Base-by-base conservation (phyloP, 2,113 vertebrate genomes). In the Sylvia atricapilla region DNA sequence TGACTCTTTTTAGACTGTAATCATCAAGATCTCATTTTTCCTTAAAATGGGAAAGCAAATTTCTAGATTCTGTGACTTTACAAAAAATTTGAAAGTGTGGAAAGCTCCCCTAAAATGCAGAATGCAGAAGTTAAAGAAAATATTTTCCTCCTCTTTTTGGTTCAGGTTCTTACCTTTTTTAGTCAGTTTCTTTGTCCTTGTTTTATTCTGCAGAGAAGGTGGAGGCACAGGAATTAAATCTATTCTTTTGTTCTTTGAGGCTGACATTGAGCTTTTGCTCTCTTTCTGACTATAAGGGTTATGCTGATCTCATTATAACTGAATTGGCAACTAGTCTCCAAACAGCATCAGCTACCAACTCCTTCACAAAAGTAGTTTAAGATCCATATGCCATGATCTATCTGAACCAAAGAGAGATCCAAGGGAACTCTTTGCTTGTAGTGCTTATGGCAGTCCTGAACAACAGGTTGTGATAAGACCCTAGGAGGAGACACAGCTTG, bases 151-250 rank as follows among this genome's bases (percentile, higher is more conserved):
- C 4, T 46, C 10, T 44, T 44, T 47, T 8, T 62, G 5, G 33
- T 90, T 49, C 33, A 73, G 15, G 18, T n/a, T 78, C 27, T 64
- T 47, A 13, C 9, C 0, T 6, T 46, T 81, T 92, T 68, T 30
- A 49, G 12, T 11, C 23, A 28, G 7, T 43, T 75, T 66, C 25
- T 75, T 60, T 46, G 39, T 3, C 44, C 2, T 66, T 56, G 1
- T 39, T 19, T 73, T 41, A 50, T 53, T 43, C 47, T 49, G 11
- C 18, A 60, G 75, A 80, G 62, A 79, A 64, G 15, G 9, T 50
- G 7, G 9, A 59, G 35, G 10, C 37, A 55, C 0, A 0, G 21
- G 27, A 50, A 63, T 55, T 35, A 78, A 75, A 2, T 3, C 8
- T 50, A 1, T 27, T 58, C 77, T 74, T 90, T 94, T 60, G 17